Evolutionary conservation across 2,113 vertebrate species (phyloP), one percentile per base, ranked within the genome.

Genomic region (Agapornis roseicollis): DNA sequence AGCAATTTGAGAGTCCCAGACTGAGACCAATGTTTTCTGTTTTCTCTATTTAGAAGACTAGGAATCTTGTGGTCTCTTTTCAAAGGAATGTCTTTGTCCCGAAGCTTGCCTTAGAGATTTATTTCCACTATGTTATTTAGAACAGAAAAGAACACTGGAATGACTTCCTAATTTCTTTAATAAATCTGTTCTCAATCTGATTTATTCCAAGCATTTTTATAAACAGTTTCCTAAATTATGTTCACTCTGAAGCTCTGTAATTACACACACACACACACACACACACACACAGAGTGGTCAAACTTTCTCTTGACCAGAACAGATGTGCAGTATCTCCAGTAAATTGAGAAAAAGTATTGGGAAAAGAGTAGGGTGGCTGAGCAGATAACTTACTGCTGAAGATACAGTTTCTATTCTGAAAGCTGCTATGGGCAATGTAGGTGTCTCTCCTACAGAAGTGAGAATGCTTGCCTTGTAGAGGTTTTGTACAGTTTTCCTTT

Each of bases 21-120:
- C 73, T 3, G 28, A 90, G 61, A 94, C 29, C 13, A 92, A 76
- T 84, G 88, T 74, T 93, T 91, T 93, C 88, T 95, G 72, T 76
- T 95, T 95, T 96, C 94, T 96, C 80, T 65, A 84, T 94, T 96
- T 95, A 94, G 76, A 74, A 42, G 61, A 96, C 61, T 63, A 94
- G 77, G 96, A 95, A 93, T 92, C 90, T 81, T 96, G 96, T 84
- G 85, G 88, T 97, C 88, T 94, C n/a, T 90, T 96, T 96, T 74
- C 80, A 96, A 90, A 96, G 70, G 80, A 92, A 89, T 89, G 77
- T 84, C 88, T 95, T 95, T 94, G 93, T 93, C 86, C 86, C 90
- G 76, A 92, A 79, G 81, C 83, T 96, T 94, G 93, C 88, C 93
- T 92, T 80, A 84, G 83, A 96, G 61, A 89, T 92, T 94, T 93